Evolutionary conservation across 1,140 invertebrate species (phyloP), one percentile per base, ranked within the genome.

Genomic region (Neodiprion virginianus): DNA sequence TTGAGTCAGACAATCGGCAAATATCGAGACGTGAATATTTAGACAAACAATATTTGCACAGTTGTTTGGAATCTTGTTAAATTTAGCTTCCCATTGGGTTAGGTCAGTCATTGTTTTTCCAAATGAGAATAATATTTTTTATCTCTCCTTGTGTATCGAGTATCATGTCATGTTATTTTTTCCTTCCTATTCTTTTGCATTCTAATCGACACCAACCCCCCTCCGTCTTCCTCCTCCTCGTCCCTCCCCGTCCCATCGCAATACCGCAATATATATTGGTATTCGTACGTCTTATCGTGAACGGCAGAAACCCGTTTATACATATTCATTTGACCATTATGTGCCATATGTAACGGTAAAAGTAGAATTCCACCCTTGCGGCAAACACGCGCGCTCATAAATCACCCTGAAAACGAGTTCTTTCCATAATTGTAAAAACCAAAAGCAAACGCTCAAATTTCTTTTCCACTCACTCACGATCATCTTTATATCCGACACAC

Each of bases 91-190:
- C 11, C 53, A 61, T 61, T 61, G 53, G 53, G 53, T 61, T 61
- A 61, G 53, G 53, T 61, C 53, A 61, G 53, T 61, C 53, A 61
- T 61, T 61, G 53, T 61, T 61, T 61, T 61, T 61, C 53, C 53
- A 61, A 61, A 61, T 61, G 53, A 17, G n/a, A 61, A 61, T 8
- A 61, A 61, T 61, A 61, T 61, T 61, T 61, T 61, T 61, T 61
- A 61, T 61, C 53, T 61, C 53, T 17, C 28, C 1, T 40, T 40
- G 28, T 40, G 28, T 40, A 40, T 40, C 28, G 28, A 40, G 28
- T 40, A 40, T 40, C 28, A 40, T 40, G 28, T 40, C 28, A 17
- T 61, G 11, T 12, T 61, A 61, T 9, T 61, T 61, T 61, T 61
- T 61, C n/a, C 53, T 61, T 61, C 53, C n/a, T 14, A 14, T 17